A percentile compares a stretch with the other conserved stretches of the same genome.
These are phyloP conservation scores for Hozukius guyotensis DNA, from an alignment of 2,797 vertebrate species.

Conservation along the genomic window DNA sequence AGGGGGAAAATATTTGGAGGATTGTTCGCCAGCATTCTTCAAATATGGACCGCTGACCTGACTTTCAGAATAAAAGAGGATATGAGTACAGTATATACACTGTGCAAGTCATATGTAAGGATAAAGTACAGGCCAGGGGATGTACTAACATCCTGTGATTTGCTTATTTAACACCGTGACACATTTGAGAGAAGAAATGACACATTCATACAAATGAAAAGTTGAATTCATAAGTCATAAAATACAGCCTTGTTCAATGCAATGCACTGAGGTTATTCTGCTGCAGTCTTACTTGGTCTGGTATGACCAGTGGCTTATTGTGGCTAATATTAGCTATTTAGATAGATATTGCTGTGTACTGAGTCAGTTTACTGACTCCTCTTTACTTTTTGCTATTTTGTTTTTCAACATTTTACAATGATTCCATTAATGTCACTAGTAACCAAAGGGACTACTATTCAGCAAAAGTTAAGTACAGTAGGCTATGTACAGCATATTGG, in stretches of 20 bases:
- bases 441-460: neutral
- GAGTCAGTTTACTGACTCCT: neutral
- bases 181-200: neutral
- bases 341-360: neutral
- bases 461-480: too few species aligned
- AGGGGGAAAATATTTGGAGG: neutral
- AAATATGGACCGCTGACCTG: neutral
- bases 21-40: neutral
- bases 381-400: neutral
- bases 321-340: neutral
- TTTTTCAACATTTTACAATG: neutral
- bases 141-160: too few species aligned
- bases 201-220: neutral
- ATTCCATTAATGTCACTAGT: neutral
- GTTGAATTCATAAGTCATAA: neutral
- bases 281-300: neutral
- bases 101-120: too few species aligned
- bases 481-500: neutral
- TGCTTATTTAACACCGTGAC: neutral
- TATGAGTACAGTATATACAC: neutral
- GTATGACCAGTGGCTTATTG: neutral
- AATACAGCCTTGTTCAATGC: neutral
- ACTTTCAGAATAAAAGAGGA: neutral
- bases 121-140: neutral
- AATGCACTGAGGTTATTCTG: neutral